These are phyloP conservation scores for Altica lythri DNA, from an alignment of 2,888 invertebrate genomes.

Conservation along the genomic window DNA sequence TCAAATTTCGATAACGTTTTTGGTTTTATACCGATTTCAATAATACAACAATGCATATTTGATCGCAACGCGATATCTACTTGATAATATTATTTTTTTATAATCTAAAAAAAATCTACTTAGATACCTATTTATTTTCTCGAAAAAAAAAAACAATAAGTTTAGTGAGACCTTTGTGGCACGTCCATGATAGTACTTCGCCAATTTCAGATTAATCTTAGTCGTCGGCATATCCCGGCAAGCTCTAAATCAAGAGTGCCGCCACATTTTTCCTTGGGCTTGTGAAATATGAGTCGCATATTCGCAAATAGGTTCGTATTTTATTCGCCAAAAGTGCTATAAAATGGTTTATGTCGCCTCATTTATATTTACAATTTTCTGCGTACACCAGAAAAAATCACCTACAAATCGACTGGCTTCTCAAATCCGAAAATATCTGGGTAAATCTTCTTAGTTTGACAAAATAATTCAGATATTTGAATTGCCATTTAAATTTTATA, in stretches of 20 bases:
- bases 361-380: conserved; percentile 37
- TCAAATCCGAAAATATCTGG: too few species aligned
- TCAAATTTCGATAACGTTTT: too few species aligned
- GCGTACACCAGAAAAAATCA: conserved; percentile 18
- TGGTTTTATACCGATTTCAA: too few species aligned
- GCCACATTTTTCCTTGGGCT: conserved; percentile 46
- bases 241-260: conserved; percentile 48
- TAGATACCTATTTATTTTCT: neutral
- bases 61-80: too few species aligned
- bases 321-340: conserved; percentile 40
- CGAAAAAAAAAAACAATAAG: neutral
- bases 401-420: neutral
- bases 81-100: too few species aligned
- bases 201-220: conserved; percentile 49
- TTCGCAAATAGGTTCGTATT: conserved; percentile 48
- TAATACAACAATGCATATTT: too few species aligned
- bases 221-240: conserved; percentile 38
- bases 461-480: too few species aligned
- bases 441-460: too few species aligned
- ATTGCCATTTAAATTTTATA: too few species aligned
- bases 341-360: conserved; percentile 35
- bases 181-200: conserved; percentile 31
- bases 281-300: conserved; percentile 48
- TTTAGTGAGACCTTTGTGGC: neutral
- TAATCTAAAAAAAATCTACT: too few species aligned